Conservation (phyloP, 1,140 invertebrate species). For the Berghia stephanieae region DNA sequence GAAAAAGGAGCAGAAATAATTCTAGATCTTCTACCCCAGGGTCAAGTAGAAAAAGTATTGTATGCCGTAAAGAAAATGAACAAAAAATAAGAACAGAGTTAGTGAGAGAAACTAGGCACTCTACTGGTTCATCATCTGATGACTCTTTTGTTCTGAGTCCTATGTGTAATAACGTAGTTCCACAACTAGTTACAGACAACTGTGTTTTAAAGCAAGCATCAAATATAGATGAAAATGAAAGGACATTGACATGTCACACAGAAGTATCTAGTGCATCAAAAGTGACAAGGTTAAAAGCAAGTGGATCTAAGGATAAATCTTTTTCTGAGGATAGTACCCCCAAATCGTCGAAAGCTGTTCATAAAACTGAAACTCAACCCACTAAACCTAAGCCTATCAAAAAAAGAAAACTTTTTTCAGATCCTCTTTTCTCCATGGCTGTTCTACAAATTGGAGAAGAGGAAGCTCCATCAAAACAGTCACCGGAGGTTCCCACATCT, state of each 20-base stretch:
- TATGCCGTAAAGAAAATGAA: no score
- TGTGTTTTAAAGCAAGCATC: no score
- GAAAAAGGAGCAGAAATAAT: neutral
- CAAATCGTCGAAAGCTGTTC: neutral
- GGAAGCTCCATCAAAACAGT: neutral
- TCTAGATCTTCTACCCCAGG: no score
- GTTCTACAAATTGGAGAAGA: neutral
- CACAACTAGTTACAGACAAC: no score
- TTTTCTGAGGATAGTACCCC: neutral
- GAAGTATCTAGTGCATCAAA: no score
- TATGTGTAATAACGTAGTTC: no score
- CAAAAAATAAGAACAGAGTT: no score
- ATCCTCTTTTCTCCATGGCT: neutral
- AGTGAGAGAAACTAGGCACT: no score
- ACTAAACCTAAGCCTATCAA: neutral
- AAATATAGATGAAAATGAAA: neutral
- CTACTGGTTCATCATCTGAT: no score
- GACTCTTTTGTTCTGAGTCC: no score
- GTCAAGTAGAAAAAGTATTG: no score
- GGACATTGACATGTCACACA: neutral
- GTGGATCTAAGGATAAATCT: neutral
- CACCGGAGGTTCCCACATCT: neutral
- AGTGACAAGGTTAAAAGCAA: neutral
- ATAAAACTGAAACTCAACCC: neutral
- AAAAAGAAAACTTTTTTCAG: slow-evolving; percentile 14